These are phyloP conservation scores for Eupsilia transversa DNA, from an alignment of 2,888 invertebrate species.

Conservation along the genomic window DNA sequence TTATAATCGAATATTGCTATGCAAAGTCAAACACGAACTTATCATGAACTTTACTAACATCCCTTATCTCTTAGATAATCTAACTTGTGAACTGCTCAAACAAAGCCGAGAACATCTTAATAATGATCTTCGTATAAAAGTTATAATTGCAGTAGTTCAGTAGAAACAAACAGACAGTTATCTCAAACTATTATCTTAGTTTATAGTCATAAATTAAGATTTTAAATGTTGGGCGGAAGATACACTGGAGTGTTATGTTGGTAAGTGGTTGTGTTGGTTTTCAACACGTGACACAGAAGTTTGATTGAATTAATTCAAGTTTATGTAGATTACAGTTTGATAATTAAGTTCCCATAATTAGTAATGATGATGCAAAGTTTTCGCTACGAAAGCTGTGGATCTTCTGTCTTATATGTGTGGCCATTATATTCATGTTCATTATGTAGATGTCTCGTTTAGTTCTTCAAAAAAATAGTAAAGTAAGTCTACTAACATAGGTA, in stretches of 20 bases:
- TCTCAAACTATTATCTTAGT: slow-evolving; percentile 67
- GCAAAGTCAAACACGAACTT: slow-evolving; percentile 25
- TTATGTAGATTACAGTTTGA: not conserved
- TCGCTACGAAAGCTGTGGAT: not conserved
- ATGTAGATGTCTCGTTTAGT: not conserved
- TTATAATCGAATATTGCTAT: slow-evolving; percentile 26
- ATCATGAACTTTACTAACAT: slow-evolving; percentile 38
- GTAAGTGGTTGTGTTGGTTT: slow-evolving; percentile 10
- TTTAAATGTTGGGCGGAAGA: slow-evolving; percentile 64
- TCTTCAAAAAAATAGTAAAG: not conserved
- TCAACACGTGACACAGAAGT: not conserved
- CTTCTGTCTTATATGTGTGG: not conserved
- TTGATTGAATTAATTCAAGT: slow-evolving; percentile 8
- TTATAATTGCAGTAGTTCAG: slow-evolving; percentile 63
- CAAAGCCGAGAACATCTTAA: slow-evolving; percentile 57
- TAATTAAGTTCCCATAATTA: not conserved
- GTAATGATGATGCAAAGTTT: not conserved
- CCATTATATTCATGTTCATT: not conserved
- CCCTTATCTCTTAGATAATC: slow-evolving; percentile 48
- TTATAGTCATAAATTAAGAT: slow-evolving; percentile 75
- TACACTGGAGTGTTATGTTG: slow-evolving; percentile 42
- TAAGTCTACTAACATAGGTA: not conserved
- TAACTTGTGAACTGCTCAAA: slow-evolving; percentile 45
- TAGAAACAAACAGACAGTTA: slow-evolving; percentile 66
- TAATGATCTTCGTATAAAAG: slow-evolving; percentile 47